Evolutionary conservation across 2,888 invertebrate genomes (phyloP).

Genomic region (Branchellion lobata): DNA sequence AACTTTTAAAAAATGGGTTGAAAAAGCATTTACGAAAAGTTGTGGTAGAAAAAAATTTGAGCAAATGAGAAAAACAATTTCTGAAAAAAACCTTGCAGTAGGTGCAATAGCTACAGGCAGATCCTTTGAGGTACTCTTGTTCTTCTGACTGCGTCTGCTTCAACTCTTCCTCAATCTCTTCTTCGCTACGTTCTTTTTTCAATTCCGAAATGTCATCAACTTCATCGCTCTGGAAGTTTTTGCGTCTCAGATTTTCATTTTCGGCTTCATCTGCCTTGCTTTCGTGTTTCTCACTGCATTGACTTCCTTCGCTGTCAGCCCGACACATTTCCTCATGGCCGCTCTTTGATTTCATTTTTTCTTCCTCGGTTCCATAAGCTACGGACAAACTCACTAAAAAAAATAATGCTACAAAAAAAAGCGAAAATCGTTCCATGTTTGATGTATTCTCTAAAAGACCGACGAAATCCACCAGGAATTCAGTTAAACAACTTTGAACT

Average conservation of each 20-base stretch:
- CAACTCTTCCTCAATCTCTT: conserved; percentile 28
- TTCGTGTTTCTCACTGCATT: background rate
- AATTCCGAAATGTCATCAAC: background rate
- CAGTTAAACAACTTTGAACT: too few species aligned
- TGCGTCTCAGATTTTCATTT: background rate
- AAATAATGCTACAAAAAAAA: too few species aligned
- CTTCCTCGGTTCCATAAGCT: background rate
- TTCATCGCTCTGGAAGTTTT: background rate
- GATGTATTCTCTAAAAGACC: too few species aligned
- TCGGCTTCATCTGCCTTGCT: background rate
- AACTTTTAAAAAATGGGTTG: conserved; percentile 55
- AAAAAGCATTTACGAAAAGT: background rate
- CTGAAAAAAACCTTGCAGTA: conserved; percentile 58
- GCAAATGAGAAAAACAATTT: background rate
- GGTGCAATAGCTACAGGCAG: conserved; percentile 59
- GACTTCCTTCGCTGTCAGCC: too few species aligned
- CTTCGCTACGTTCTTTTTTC: conserved; percentile 11
- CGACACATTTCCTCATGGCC: too few species aligned
- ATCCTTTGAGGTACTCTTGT: conserved; percentile 59
- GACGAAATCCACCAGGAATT: too few species aligned
- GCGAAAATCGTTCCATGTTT: too few species aligned
- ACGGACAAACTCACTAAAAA: background rate
- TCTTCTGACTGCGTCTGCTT: conserved; percentile 52
- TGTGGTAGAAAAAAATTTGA: background rate
- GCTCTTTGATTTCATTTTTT: background rate